phyloP scores from a whole-genome alignment of 2,888 invertebrate species.

The Aromia moschata region DNA sequence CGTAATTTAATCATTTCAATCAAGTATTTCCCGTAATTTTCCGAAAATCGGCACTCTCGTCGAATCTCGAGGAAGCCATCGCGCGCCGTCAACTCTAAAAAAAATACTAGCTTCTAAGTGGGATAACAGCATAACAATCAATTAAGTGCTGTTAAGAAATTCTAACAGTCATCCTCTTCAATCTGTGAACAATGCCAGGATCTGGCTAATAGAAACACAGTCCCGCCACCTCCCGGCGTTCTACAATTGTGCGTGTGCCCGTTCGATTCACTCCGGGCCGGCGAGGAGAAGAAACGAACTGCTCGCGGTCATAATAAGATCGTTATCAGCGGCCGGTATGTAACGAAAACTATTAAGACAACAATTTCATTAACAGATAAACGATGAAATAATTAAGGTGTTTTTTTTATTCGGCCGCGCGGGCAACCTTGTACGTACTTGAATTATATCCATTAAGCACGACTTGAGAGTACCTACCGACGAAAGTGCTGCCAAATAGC shows the following conservation, averaged over 20 bases:
- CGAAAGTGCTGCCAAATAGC: too few relatives aligned
- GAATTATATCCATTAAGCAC: too few relatives aligned
- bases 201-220: conserved; percentile 41
- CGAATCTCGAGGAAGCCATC: too few relatives aligned
- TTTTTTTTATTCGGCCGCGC: too few relatives aligned
- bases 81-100: too few relatives aligned
- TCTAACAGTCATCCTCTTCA: conserved; percentile 46
- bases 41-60: too few relatives aligned
- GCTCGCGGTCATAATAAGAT: conserved; percentile 16
- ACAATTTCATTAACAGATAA: conserved; percentile 11
- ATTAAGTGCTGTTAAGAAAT: conserved; percentile 41
- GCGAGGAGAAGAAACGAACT: conserved; percentile 11
- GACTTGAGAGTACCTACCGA: too few relatives aligned
- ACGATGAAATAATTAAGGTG: conserved; percentile 3
- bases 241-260: conserved; percentile 18
- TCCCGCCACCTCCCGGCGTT: conserved; percentile 18
- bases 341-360: conserved; percentile 7
- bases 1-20: too few relatives aligned
- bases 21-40: too few relatives aligned
- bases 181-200: conserved; percentile 46
- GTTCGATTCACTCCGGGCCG: not conserved
- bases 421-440: not conserved
- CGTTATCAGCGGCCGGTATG: conserved; percentile 1
- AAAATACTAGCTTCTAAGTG: conserved; percentile 23
- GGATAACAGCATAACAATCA: conserved; percentile 43